Conservation (phyloP, 2,888 invertebrate genomes). For the Calliopum simillimum region DNA sequence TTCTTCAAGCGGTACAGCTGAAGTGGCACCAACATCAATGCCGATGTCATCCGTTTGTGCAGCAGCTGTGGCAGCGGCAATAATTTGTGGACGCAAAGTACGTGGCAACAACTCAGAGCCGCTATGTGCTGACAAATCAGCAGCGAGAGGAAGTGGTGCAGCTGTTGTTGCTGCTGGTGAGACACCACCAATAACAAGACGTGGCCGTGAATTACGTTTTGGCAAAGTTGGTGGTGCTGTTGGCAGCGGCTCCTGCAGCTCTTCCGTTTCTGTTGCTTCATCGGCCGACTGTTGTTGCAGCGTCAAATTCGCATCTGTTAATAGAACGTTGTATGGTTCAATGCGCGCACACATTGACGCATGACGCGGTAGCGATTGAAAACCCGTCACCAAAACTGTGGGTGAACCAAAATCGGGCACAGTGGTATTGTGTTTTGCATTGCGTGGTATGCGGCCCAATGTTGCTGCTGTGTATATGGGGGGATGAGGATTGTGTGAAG, state of each 20-base stretch:
- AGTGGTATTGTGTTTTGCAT: constrained; percentile 1
- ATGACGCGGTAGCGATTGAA: constrained; percentile 28
- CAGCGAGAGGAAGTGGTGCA: background rate
- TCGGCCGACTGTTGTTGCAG: background rate
- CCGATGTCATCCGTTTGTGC: constrained; percentile 31
- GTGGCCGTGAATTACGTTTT: constrained; percentile 40
- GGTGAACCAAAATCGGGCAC: background rate
- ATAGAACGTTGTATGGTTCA: constrained; percentile 47
- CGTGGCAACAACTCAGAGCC: constrained; percentile 48
- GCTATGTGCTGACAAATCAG: constrained; percentile 48
- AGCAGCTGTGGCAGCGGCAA: background rate
- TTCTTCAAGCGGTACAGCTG: background rate
- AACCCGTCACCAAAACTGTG: constrained; percentile 9
- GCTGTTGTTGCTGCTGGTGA: background rate
- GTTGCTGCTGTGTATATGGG: constrained; percentile 41
- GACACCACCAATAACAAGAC: background rate
- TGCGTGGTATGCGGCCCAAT: constrained; percentile 41
- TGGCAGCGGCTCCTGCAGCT: background rate
- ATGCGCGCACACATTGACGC: constrained; percentile 32
- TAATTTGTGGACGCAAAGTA: constrained; percentile 8
- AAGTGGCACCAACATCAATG: constrained; percentile 27
- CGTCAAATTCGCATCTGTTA: constrained; percentile 38
- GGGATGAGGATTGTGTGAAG: background rate
- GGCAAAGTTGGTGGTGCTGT: constrained; percentile 41
- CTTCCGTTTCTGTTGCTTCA: too few species aligned